Conservation (phyloP, 2,113 vertebrate genomes). For the Mugil cephalus region DNA sequence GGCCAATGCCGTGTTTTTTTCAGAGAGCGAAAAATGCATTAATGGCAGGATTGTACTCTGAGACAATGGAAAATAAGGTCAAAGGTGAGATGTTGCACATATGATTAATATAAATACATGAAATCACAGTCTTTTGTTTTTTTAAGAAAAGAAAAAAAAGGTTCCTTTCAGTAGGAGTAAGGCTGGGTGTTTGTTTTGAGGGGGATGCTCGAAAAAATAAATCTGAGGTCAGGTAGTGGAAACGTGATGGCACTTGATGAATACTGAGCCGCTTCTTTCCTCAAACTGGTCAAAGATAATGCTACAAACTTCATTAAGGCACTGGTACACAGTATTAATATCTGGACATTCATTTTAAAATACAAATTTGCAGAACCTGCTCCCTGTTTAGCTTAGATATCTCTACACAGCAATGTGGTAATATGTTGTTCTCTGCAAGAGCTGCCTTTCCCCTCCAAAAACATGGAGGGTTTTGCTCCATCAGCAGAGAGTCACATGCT, state of each 20-base stretch:
- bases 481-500: too few species aligned
- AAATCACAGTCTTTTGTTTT: too few species aligned
- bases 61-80: background rate
- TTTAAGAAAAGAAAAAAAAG: too few species aligned
- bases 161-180: background rate
- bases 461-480: too few species aligned
- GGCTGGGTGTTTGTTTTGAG: background rate
- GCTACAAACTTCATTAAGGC: conserved; percentile 5
- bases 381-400: too few species aligned
- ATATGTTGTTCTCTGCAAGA: too few species aligned
- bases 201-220: background rate
- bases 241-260: conserved; percentile 21
- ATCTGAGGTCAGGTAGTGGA: background rate
- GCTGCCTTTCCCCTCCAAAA: too few species aligned
- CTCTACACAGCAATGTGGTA: too few species aligned
- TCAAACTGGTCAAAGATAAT: background rate
- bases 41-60: background rate
- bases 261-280: conserved; percentile 5
- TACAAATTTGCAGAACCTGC: too few species aligned
- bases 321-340: background rate
- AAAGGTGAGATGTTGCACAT: conserved; percentile 2
- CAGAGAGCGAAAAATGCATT: too few species aligned
- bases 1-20: conserved; percentile 7
- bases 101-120: conserved; percentile 23
- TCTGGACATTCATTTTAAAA: too few species aligned